A percentile compares a stretch with the other conserved stretches of the same genome.
Evolutionary conservation across 2,888 invertebrate genomes (phyloP).

Genomic region (Phortica magna): DNA sequence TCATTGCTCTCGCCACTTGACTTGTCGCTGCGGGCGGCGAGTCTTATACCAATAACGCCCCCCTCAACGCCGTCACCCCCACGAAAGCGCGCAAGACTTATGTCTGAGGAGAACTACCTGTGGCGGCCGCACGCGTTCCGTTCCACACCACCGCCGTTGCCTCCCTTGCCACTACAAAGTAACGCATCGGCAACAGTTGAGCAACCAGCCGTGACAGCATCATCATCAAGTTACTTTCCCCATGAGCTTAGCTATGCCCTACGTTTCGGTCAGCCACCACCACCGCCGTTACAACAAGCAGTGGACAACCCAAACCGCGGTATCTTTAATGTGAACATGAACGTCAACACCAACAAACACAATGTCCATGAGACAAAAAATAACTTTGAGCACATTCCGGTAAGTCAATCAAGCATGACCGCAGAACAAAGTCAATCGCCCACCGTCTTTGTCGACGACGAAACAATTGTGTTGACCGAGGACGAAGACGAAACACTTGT

Average conservation of each 20-base stretch:
- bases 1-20: conserved; percentile 76
- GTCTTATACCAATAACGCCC: conserved; percentile 76
- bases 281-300: conserved; percentile 33
- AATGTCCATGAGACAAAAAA: conserved; percentile 63
- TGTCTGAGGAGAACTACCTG: conserved; percentile 71
- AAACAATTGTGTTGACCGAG: conserved; percentile 77
- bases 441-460: conserved; percentile 69
- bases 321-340: neutral
- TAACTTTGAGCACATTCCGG: conserved; percentile 69
- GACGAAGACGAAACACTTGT: conserved; percentile 75
- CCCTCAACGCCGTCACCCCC: conserved; percentile 78
- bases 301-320: neutral
- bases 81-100: conserved; percentile 74
- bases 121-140: conserved; percentile 72
- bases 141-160: conserved; percentile 31
- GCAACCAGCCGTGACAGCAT: conserved; percentile 33
- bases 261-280: conserved; percentile 23
- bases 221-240: conserved; percentile 41
- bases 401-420: conserved; percentile 65
- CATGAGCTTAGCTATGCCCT: conserved; percentile 36
- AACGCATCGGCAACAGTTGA: conserved; percentile 32
- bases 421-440: conserved; percentile 42
- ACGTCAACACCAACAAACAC: conserved; percentile 53
- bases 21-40: conserved; percentile 75
- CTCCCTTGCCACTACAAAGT: conserved; percentile 48